phyloP scores from a whole-genome alignment of 2,888 invertebrate species.

The Balanococcus diminutus region DNA sequence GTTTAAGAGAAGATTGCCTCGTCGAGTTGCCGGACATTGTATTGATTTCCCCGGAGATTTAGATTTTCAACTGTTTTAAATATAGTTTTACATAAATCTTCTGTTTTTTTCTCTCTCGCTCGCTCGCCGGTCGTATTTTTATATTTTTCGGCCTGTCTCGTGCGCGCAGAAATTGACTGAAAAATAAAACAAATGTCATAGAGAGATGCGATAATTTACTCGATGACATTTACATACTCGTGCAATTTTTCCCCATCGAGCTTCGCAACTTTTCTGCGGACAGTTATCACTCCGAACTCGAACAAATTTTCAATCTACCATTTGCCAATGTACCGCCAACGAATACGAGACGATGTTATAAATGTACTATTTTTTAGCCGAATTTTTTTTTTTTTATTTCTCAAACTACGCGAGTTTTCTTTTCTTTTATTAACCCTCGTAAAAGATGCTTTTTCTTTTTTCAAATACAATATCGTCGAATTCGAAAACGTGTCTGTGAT shows the following conservation, averaged over 20 bases:
- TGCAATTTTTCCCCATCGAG: neutral
- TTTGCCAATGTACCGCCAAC: neutral
- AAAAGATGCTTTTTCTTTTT: neutral
- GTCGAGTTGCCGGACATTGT: slow-evolving; percentile 25
- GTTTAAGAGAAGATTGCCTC: neutral
- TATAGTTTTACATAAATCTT: slow-evolving; percentile 32
- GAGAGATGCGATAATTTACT: slow-evolving; percentile 10
- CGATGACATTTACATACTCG: neutral
- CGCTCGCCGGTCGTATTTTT: neutral
- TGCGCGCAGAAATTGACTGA: slow-evolving; percentile 8
- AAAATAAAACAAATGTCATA: slow-evolving; percentile 16
- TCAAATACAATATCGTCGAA: no score
- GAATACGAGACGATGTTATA: neutral
- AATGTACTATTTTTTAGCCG: no score
- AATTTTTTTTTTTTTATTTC: neutral
- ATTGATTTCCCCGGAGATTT: slow-evolving; percentile 29
- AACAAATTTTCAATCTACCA: slow-evolving; percentile 12
- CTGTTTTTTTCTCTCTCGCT: neutral
- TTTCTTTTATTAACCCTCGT: neutral
- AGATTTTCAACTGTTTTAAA: slow-evolving; percentile 30
- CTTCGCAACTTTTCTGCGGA: neutral
- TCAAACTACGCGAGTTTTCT: neutral
- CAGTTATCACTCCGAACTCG: neutral
- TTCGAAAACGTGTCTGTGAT: neutral
- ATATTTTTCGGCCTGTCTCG: neutral